Evolutionary conservation across 1,140 invertebrate genomes (phyloP).

Genomic region (Scaptomyza graminum): DNA sequence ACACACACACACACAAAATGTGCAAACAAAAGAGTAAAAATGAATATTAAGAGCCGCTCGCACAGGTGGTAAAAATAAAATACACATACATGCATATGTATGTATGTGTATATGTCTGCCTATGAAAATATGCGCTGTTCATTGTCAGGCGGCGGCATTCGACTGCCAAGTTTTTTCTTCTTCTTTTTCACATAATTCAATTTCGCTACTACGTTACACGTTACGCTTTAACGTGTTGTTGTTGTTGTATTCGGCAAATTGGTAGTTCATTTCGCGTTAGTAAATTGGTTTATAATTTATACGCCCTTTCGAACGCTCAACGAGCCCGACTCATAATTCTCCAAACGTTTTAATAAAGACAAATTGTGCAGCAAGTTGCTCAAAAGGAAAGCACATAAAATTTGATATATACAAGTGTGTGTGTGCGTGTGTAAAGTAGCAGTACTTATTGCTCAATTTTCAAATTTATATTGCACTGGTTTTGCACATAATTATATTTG

Average conservation of each 20-base stretch:
- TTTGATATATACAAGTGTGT: constrained; percentile 17
- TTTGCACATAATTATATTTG: constrained; percentile 1
- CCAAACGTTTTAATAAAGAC: constrained; percentile 70
- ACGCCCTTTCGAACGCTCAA: constrained; percentile 41
- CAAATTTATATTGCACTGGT: background rate
- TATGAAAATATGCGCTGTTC: constrained; percentile 28
- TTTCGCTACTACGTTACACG: constrained; percentile 36
- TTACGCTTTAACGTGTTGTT: constrained; percentile 6
- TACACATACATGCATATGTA: no score
- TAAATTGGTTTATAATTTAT: constrained; percentile 82
- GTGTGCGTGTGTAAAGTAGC: no score
- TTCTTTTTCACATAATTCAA: constrained; percentile 55
- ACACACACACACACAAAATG: constrained; percentile 8
- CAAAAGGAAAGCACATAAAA: constrained; percentile 11
- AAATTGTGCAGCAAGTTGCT: constrained; percentile 73
- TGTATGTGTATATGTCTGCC: background rate
- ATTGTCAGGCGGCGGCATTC: constrained; percentile 60
- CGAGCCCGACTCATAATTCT: constrained; percentile 54
- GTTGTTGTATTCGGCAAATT: constrained; percentile 53
- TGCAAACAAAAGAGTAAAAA: constrained; percentile 11
- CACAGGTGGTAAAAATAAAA: constrained; percentile 35
- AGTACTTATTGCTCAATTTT: background rate
- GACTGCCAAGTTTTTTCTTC: constrained; percentile 36
- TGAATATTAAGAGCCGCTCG: constrained; percentile 26
- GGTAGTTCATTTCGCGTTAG: constrained; percentile 74